phyloP scores from a whole-genome alignment of 2,888 invertebrate genomes.

The Tenthredo scrophulariae region DNA sequence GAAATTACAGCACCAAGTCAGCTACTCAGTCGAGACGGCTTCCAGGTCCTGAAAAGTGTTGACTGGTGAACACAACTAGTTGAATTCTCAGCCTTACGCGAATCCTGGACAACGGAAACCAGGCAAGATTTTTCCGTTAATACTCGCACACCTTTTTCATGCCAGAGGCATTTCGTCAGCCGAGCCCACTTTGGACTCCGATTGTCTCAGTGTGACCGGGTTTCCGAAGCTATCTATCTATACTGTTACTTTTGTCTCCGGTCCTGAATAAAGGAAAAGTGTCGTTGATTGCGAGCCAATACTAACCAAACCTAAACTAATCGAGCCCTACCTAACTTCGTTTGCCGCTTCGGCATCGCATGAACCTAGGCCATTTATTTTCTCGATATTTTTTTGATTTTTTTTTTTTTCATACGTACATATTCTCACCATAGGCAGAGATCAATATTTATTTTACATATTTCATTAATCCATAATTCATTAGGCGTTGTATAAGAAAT shows the following conservation, averaged over 20 bases:
- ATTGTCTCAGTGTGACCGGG: slow-evolving; percentile 21
- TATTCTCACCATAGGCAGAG: not conserved
- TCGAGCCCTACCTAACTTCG: slow-evolving; percentile 35
- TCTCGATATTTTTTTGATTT: not conserved
- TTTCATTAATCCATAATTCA: slow-evolving; percentile 4
- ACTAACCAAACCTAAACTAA: slow-evolving; percentile 31
- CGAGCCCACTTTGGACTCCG: not conserved
- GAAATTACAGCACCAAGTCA: slow-evolving; percentile 41
- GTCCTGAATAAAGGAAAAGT: slow-evolving; percentile 4
- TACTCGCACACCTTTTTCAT: slow-evolving; percentile 6
- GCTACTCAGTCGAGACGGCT: slow-evolving; percentile 4
- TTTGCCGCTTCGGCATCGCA: not conserved
- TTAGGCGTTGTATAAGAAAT: slow-evolving; percentile 8
- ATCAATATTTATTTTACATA: not conserved
- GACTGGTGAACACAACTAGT: not conserved
- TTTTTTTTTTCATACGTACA: not conserved
- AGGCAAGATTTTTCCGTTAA: slow-evolving; percentile 37
- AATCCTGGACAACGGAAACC: slow-evolving; percentile 35
- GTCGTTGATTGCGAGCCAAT: slow-evolving; percentile 35
- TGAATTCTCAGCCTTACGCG: not conserved
- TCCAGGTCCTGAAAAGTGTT: slow-evolving; percentile 39
- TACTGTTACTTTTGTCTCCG: not conserved
- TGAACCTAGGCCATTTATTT: not conserved
- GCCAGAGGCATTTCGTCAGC: slow-evolving; percentile 28
- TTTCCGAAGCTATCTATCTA: slow-evolving; percentile 1